Evolutionary conservation across 53 echinoderm and acorn worm species (phyloP).

Genomic region (Patiria pectinifera): DNA sequence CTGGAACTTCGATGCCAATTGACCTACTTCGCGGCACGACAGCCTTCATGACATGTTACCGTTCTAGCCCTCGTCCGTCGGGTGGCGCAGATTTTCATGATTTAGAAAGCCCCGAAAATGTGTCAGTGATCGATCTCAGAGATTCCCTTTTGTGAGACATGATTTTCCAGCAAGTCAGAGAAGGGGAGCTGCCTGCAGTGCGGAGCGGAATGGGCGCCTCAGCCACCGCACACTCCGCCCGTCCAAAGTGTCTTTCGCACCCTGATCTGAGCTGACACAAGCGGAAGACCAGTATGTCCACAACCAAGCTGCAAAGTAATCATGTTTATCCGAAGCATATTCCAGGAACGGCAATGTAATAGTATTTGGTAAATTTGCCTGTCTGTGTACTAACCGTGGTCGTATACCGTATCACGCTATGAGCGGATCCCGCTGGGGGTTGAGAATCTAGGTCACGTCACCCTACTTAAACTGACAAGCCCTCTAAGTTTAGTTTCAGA

Average conservation of each 20-base stretch:
- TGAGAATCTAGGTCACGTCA: constrained; percentile 22
- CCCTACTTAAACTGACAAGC: background rate
- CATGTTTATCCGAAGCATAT: constrained; percentile 45
- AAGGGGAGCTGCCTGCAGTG: background rate
- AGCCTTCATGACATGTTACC: background rate
- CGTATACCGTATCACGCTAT: background rate
- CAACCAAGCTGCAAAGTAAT: constrained; percentile 48
- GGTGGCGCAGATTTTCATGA: constrained; percentile 21
- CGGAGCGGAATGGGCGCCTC: background rate
- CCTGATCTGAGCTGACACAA: constrained; percentile 51
- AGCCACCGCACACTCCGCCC: background rate
- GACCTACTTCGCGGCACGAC: background rate
- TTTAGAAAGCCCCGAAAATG: constrained; percentile 10
- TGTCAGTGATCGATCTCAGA: constrained; percentile 30
- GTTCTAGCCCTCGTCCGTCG: background rate
- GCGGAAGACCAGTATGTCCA: constrained; percentile 52
- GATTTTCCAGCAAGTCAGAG: constrained; percentile 18
- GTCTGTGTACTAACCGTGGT: background rate
- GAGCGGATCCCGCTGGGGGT: background rate
- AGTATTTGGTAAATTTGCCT: constrained; percentile 52
- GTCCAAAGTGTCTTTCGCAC: constrained; percentile 50
- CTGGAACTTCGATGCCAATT: background rate
- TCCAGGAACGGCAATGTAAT: constrained; percentile 38
- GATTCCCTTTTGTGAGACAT: constrained; percentile 2
- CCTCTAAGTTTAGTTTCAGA: background rate